These are phyloP conservation scores for Druceiella hillmani DNA, from an alignment of 2,888 invertebrate genomes.

Conservation along the genomic window DNA sequence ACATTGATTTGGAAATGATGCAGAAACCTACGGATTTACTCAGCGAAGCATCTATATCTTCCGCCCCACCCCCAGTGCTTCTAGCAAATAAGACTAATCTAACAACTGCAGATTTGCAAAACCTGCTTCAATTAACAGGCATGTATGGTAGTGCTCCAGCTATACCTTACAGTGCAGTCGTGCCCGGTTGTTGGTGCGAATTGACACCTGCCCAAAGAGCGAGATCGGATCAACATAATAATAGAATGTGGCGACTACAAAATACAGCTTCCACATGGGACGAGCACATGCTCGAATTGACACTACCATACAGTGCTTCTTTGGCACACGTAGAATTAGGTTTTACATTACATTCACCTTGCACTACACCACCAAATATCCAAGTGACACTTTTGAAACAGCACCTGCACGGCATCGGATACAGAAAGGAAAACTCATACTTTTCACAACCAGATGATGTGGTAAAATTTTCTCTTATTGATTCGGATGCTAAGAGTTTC, in stretches of 20 bases:
- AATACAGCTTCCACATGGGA: slow-evolving; percentile 89
- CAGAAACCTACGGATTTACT: slow-evolving; percentile 37
- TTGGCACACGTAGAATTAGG: slow-evolving; percentile 89
- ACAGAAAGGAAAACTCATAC: slow-evolving; percentile 46
- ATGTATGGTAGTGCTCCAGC: slow-evolving; percentile 59
- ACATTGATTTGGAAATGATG: slow-evolving; percentile 44
- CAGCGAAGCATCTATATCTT: slow-evolving; percentile 28
- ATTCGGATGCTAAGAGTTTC: slow-evolving; percentile 19
- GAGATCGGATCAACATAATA: slow-evolving; percentile 82
- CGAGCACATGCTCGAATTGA: slow-evolving; percentile 87
- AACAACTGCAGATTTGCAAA: slow-evolving; percentile 55
- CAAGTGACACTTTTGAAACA: slow-evolving; percentile 63
- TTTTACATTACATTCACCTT: slow-evolving; percentile 74
- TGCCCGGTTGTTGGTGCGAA: slow-evolving; percentile 91
- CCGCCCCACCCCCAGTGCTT: slow-evolving; percentile 37
- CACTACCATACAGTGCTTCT: slow-evolving; percentile 70
- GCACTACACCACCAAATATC: slow-evolving; percentile 71
- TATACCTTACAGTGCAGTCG: slow-evolving; percentile 74
- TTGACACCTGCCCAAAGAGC: slow-evolving; percentile 88
- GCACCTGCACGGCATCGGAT: slow-evolving; percentile 53
- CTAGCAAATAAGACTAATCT: slow-evolving; percentile 57
- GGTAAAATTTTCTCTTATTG: slow-evolving; percentile 25
- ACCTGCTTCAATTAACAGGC: slow-evolving; percentile 67
- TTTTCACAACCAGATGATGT: slow-evolving; percentile 40
- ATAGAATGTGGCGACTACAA: slow-evolving; percentile 84